Conservation (phyloP, 2,797 vertebrate species). For the Trachurus trachurus region DNA sequence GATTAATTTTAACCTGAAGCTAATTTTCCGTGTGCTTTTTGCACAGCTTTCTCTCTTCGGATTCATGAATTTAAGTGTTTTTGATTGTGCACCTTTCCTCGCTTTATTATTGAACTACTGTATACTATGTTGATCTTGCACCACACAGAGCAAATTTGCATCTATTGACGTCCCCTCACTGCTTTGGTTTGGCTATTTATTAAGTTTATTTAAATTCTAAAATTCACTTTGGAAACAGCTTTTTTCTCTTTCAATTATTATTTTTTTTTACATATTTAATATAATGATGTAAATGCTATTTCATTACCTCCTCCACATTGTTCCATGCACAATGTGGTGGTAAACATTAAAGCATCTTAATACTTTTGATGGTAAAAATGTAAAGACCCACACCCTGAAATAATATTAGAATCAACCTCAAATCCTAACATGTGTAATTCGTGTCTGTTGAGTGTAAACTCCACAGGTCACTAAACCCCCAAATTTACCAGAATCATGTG, state of each 20-base stretch:
- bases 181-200: not conserved
- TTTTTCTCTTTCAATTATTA: too few species aligned
- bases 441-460: not conserved
- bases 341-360: too few species aligned
- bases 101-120: not conserved
- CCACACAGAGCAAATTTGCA: not conserved
- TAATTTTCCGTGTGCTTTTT: too few species aligned
- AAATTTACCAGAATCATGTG: not conserved
- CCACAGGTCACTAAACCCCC: not conserved
- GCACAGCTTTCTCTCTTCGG: not conserved
- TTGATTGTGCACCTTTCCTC: not conserved
- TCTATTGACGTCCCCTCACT: not conserved
- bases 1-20: too few species aligned
- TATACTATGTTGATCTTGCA: not conserved
- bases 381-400: too few species aligned
- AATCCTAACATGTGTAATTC: too few species aligned
- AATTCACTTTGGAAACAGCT: not conserved
- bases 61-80: not conserved
- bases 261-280: too few species aligned
- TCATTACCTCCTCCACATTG: too few species aligned
- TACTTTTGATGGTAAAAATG: too few species aligned
- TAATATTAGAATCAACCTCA: too few species aligned
- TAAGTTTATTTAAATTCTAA: not conserved
- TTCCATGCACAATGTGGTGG: too few species aligned
- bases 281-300: too few species aligned